phyloP scores from a whole-genome alignment of 35 echinoderm and acorn worm genomes.

The Ophioderma brevispina region DNA sequence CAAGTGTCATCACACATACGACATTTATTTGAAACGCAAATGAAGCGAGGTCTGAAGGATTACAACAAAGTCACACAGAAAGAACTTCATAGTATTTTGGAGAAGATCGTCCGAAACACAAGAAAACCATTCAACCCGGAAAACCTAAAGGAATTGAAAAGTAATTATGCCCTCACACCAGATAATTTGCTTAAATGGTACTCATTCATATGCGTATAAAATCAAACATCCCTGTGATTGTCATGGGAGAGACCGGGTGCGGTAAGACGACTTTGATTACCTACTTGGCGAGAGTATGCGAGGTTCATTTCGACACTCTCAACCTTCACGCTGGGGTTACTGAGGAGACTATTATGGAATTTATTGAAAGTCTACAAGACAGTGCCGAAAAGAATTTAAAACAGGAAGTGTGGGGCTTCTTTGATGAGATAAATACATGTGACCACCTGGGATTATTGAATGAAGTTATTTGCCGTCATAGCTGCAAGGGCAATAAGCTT shows the following conservation, averaged over 20 bases:
- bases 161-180: constrained; percentile 28
- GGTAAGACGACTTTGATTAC: constrained; percentile 53
- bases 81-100: constrained; percentile 12
- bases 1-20: constrained; percentile 1
- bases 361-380: not conserved
- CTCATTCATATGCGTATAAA: constrained; percentile 43
- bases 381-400: constrained; percentile 15
- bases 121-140: not conserved
- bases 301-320: constrained; percentile 20
- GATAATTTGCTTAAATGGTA: constrained; percentile 50
- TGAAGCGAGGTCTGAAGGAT: not conserved
- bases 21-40: constrained; percentile 27
- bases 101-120: constrained; percentile 24
- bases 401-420: constrained; percentile 31
- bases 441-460: constrained; percentile 39
- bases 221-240: constrained; percentile 25
- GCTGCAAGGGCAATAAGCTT: not conserved
- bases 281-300: constrained; percentile 27
- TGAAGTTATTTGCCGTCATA: constrained; percentile 41
- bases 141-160: not conserved
- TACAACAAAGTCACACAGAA: constrained; percentile 18
- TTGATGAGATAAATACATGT: constrained; percentile 50
- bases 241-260: constrained; percentile 52
- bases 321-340: constrained; percentile 33
- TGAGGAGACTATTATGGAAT: constrained; percentile 10